Conservation (phyloP, 2,797 vertebrate species). For the Cyprinella venusta region DNA sequence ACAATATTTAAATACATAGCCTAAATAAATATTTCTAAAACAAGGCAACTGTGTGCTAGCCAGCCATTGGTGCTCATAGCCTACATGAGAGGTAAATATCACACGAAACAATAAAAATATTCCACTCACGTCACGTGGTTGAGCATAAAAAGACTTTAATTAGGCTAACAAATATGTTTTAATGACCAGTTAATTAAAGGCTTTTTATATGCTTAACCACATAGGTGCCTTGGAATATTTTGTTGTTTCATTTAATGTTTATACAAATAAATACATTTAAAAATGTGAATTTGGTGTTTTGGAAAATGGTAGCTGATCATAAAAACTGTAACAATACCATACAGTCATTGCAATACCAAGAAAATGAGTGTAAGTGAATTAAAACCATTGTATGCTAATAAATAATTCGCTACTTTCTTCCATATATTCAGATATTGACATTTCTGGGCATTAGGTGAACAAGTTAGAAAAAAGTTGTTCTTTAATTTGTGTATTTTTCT, state of each 20-base stretch:
- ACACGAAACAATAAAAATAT: neutral
- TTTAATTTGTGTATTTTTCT: neutral
- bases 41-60: no score
- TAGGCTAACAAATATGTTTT: neutral
- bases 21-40: neutral
- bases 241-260: neutral
- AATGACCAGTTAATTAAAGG: neutral
- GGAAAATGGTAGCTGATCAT: neutral
- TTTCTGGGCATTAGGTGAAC: neutral
- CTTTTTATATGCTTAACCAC: neutral
- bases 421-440: neutral
- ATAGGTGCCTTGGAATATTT: neutral
- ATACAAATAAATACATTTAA: neutral
- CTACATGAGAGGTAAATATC: no score
- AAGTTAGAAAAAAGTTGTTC: neutral
- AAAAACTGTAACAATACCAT: neutral
- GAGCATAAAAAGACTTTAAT: neutral
- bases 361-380: neutral
- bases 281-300: neutral
- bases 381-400: neutral
- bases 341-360: neutral
- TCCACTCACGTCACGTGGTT: neutral
- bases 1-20: neutral
- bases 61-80: neutral
- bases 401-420: neutral